phyloP scores from a whole-genome alignment of 2,113 vertebrate species.

The Ochotona curzoniae region DNA sequence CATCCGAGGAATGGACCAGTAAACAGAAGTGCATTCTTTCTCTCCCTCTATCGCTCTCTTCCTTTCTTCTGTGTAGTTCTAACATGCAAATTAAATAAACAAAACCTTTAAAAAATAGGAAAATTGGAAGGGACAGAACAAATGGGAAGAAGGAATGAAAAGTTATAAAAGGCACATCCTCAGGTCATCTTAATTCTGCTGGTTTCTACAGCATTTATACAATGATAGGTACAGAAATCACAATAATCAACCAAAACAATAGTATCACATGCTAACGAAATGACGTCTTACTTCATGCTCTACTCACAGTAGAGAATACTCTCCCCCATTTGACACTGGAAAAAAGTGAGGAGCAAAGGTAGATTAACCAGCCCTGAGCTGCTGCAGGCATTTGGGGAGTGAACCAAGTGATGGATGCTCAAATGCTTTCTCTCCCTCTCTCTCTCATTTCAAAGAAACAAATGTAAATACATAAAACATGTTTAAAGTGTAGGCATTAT shows the following conservation, averaged over 20 bases:
- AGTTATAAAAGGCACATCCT: background rate
- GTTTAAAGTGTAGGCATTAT: background rate
- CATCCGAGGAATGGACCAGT: too few species aligned
- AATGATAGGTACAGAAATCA: background rate
- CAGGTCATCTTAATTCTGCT: background rate
- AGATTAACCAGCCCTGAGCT: too few species aligned
- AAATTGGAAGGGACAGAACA: background rate
- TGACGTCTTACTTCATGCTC: background rate
- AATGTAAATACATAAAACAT: too few species aligned
- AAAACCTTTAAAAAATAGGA: too few species aligned
- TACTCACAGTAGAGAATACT: background rate
- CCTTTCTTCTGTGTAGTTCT: too few species aligned
- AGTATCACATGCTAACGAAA: background rate
- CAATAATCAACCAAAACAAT: background rate
- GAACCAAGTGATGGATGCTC: too few species aligned
- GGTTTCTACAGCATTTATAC: background rate
- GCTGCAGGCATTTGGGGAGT: too few species aligned
- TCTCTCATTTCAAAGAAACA: too few species aligned
- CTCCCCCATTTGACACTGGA: background rate
- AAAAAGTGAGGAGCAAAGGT: background rate
- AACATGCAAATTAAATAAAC: too few species aligned
- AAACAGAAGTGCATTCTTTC: too few species aligned
- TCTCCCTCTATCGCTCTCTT: too few species aligned
- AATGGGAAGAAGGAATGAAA: background rate
- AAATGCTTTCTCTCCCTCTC: too few species aligned